Conservation (phyloP, 2,113 vertebrate genomes). For the Ptilonorhynchus violaceus region DNA sequence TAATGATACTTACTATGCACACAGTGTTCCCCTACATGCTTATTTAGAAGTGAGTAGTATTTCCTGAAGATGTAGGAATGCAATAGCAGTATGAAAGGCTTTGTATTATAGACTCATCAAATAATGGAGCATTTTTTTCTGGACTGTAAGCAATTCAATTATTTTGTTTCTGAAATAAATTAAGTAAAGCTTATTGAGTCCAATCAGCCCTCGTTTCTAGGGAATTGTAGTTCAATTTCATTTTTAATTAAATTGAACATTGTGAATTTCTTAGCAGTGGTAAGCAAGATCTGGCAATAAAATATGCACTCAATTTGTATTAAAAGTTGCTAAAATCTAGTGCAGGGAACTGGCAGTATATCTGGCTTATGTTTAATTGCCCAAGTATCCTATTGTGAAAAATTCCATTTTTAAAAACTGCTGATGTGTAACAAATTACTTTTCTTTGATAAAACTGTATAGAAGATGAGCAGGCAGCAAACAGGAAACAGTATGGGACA, state of each 20-base stretch:
- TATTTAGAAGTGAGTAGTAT: slow-evolving; percentile 5
- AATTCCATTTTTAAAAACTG: slow-evolving; percentile 53
- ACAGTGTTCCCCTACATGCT: background rate
- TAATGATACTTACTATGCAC: background rate
- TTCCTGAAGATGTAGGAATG: background rate
- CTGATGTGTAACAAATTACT: slow-evolving; percentile 54
- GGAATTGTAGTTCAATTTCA: slow-evolving; percentile 80
- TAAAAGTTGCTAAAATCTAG: slow-evolving; percentile 70
- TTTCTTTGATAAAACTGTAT: slow-evolving; percentile 49
- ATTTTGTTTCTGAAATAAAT: slow-evolving; percentile 78
- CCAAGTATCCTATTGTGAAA: slow-evolving; percentile 56
- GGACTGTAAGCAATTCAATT: slow-evolving; percentile 71
- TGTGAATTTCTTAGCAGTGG: slow-evolving; percentile 69
- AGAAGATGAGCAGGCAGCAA: slow-evolving; percentile 47
- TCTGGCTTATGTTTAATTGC: slow-evolving; percentile 68
- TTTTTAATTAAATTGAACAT: slow-evolving; percentile 79
- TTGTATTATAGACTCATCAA: slow-evolving; percentile 38
- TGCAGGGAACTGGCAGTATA: slow-evolving; percentile 45
- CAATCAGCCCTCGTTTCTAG: slow-evolving; percentile 70
- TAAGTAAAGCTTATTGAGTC: slow-evolving; percentile 72
- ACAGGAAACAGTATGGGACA: slow-evolving; percentile 1
- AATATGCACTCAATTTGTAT: slow-evolving; percentile 70
- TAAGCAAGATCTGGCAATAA: slow-evolving; percentile 73
- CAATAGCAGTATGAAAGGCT: slow-evolving; percentile 2
- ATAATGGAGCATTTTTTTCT: slow-evolving; percentile 43